phyloP scores from a whole-genome alignment of 2,888 invertebrate species.

The Neoscelio sp. region DNA sequence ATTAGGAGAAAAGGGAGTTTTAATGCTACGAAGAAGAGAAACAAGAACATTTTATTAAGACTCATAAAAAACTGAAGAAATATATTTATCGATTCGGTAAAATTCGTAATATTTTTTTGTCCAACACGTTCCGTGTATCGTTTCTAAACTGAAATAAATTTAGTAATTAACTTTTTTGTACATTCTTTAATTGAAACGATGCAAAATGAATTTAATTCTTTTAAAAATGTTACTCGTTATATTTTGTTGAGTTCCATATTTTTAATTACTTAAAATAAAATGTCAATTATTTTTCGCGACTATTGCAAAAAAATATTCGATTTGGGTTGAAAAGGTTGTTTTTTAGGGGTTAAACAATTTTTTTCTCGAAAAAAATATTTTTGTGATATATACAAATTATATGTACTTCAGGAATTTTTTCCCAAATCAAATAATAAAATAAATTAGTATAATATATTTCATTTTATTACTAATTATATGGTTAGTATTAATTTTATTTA shows the following conservation, averaged over 20 bases:
- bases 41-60: constrained; percentile 30
- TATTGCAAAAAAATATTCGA: too few relatives aligned
- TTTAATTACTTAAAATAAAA: background rate
- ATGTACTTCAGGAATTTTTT: too few relatives aligned
- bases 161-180: background rate
- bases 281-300: background rate
- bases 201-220: background rate
- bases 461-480: too few relatives aligned
- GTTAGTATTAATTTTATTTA: too few relatives aligned
- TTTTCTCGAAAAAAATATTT: too few relatives aligned
- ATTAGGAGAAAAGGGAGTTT: constrained; percentile 10
- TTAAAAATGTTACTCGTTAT: background rate
- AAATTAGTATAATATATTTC: too few relatives aligned
- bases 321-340: too few relatives aligned
- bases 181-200: too few relatives aligned
- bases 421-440: too few relatives aligned
- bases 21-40: constrained; percentile 1
- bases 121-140: constrained; percentile 12
- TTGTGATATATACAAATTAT: too few relatives aligned
- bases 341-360: too few relatives aligned
- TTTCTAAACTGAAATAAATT: background rate
- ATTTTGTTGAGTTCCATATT: background rate
- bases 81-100: constrained; percentile 35
- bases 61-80: constrained; percentile 34
- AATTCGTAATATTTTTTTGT: constrained; percentile 33